These are phyloP conservation scores for Apteryx mantelli DNA, from an alignment of 2,113 vertebrate species.

Conservation along the genomic window DNA sequence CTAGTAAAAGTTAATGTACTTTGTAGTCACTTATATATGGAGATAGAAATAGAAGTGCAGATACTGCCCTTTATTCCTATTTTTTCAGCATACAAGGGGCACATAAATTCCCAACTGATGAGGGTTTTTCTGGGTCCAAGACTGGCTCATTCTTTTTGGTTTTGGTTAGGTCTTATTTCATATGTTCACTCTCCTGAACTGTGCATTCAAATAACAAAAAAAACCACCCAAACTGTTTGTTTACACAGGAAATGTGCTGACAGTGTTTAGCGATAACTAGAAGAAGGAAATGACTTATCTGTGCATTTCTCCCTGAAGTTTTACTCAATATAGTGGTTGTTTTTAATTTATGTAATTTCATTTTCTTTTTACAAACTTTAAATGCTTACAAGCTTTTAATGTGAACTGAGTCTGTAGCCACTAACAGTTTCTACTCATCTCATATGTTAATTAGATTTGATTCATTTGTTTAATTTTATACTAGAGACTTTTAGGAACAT, in stretches of 20 bases:
- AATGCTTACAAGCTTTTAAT: neutral
- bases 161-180: neutral
- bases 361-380: slow-evolving; percentile 7
- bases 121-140: neutral
- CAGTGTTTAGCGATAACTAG: neutral
- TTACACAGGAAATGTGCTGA: neutral
- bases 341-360: neutral
- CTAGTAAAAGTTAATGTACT: neutral
- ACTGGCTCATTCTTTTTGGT: neutral
- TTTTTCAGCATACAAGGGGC: neutral
- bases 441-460: neutral
- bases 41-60: neutral
- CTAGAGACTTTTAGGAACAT: neutral
- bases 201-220: neutral
- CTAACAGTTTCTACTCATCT: neutral
- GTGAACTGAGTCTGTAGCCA: neutral
- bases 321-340: neutral
- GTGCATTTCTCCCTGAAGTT: neutral
- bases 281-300: neutral
- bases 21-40: neutral
- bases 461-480: neutral
- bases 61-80: neutral
- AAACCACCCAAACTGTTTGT: neutral
- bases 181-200: neutral
- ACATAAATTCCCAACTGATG: neutral